Evolutionary conservation across 2,888 invertebrate genomes (phyloP), one percentile per base, ranked within the genome.

Genomic region (Syrphus vitripennis): DNA sequence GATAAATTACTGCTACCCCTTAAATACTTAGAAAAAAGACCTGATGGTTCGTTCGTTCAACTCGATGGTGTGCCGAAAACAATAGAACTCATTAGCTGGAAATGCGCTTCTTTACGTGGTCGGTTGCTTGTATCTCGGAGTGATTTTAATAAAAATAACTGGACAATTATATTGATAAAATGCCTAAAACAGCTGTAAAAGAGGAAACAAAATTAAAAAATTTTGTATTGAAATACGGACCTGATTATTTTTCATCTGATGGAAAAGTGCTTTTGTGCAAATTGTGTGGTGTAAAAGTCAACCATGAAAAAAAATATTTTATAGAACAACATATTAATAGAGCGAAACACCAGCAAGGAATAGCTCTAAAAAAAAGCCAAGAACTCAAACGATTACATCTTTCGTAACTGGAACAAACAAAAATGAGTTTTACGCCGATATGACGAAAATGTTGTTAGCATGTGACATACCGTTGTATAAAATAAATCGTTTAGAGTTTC

Each of bases 241-340:
- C 29, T 26, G 24, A 53, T 34, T 45, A 50, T 34, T 71, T 71
- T 71, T 59, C 57, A 26, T 31, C 71, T 24, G 55, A 70, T 42
- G 40, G 55, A 55, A 72, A 45, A 48, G 24, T 45, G 19, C 24
- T 59, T 21, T 26, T 72, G 16, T 61, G 59, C 24, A 72, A 59
- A 55, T 55, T 70, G 70, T 70, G 70, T 19, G 42, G 16, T 40
- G 42, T 70, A 19, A 55, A 70, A 42, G 55, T 42, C 7, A 70
- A 70, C 40, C 55, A 42, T 29, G 70, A n/a, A 40, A 70, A 70
- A 70, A 40, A 70, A 69, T 40, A 53, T 40, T 69, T 37, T 53
- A 37, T 69, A 37, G 69, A 69, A 50, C 50, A 69, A n/a, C 69
- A 53, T 48, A 55, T 70, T 40, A 40, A 70, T 26, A n/a, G 70